These are phyloP conservation scores for Lynx canadensis DNA, from an alignment of 2,113 vertebrate genomes.

Conservation along the genomic window DNA sequence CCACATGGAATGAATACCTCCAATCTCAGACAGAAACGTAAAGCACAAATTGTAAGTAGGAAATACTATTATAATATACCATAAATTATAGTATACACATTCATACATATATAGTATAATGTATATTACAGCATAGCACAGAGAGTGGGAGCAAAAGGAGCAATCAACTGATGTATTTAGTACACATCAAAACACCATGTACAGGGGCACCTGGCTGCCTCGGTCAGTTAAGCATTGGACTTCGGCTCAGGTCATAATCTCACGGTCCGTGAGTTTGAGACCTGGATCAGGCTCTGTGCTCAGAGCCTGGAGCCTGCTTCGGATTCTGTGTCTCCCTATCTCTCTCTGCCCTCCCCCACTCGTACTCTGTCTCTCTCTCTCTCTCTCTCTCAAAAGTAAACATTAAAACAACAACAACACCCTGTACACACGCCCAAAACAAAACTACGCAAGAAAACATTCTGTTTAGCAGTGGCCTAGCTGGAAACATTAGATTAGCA, in stretches of 20 bases:
- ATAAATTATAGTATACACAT: not conserved
- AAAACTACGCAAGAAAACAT: not conserved
- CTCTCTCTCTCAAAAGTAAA: no score
- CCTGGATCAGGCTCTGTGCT: no score
- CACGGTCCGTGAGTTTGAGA: no score
- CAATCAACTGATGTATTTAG: not conserved
- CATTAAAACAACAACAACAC: not conserved
- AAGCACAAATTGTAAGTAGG: not conserved
- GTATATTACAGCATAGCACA: not conserved
- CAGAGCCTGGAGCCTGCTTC: no score
- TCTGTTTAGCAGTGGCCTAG: not conserved
- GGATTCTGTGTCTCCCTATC: no score
- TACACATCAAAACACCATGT: not conserved
- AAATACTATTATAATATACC: not conserved
- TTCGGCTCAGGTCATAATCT: no score
- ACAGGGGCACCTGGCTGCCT: not conserved
- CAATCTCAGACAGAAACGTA: not conserved
- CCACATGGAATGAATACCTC: not conserved
- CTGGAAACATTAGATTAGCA: constrained; percentile 13
- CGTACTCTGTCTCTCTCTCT: no score
- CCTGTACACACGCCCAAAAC: not conserved
- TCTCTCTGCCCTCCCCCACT: no score
- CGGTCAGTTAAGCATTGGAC: no score
- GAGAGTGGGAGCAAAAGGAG: not conserved
- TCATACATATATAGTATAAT: not conserved